A percentile compares a stretch with the other conserved stretches of the same genome.
Evolutionary conservation across 1,140 invertebrate species (phyloP).

Genomic region (Bacillus rossius): DNA sequence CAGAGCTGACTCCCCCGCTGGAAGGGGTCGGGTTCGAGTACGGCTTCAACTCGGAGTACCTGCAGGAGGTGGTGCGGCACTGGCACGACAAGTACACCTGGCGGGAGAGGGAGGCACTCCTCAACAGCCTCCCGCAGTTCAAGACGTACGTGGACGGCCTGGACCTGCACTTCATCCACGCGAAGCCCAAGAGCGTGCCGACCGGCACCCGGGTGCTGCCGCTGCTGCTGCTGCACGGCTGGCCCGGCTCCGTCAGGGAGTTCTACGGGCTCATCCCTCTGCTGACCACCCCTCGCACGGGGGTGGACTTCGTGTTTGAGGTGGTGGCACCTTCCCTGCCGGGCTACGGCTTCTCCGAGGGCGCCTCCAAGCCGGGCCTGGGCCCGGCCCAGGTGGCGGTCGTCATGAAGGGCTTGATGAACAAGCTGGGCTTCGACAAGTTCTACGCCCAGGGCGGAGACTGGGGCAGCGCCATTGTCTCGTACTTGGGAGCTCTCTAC

Average conservation of each 20-base stretch:
- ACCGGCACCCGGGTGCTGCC: conserved; percentile 49
- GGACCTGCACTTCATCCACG: conserved; percentile 64
- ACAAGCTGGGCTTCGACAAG: conserved; percentile 63
- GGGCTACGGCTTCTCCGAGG: conserved; percentile 53
- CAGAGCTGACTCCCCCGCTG: conserved; percentile 49
- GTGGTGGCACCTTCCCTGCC: conserved; percentile 51
- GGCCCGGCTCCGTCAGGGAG: conserved; percentile 85
- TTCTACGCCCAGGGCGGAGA: conserved; percentile 86
- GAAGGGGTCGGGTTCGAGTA: conserved; percentile 67
- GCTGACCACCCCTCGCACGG: conserved; percentile 19
- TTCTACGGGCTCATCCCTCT: conserved; percentile 73
- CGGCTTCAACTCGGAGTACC: conserved; percentile 65
- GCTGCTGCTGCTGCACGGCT: conserved; percentile 76
- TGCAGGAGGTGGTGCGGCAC: conserved; percentile 61
- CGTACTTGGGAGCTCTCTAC: conserved; percentile 56
- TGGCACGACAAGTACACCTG: conserved; percentile 74
- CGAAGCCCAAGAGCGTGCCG: conserved; percentile 47
- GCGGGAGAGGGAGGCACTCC: conserved; percentile 52
- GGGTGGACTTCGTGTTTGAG: conserved; percentile 44
- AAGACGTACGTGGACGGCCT: conserved; percentile 59
- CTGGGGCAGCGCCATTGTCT: conserved; percentile 48
- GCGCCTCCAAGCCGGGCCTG: conserved; percentile 50
- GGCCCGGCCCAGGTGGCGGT: conserved; percentile 57
- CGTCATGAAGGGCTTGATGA: conserved; percentile 79
- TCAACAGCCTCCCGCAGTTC: conserved; percentile 70